These are phyloP conservation scores for Caenorhabditis sp. DNA, from an alignment of 2,888 invertebrate species.

Conservation along the genomic window DNA sequence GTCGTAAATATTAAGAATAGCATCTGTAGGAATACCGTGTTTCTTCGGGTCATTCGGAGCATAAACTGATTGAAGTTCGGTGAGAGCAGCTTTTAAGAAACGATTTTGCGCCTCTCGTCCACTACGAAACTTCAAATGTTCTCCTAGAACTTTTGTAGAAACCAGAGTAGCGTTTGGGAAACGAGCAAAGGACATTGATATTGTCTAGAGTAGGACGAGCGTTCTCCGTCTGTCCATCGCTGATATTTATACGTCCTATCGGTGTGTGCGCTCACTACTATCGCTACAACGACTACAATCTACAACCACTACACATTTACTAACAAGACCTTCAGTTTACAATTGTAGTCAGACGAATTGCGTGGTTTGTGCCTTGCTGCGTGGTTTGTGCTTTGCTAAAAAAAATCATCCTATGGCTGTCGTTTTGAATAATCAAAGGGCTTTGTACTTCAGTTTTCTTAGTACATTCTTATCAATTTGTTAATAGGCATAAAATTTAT, in stretches of 20 bases:
- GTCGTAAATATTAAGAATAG: slow-evolving; percentile 63
- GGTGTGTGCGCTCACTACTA: too few species aligned
- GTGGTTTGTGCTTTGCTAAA: too few species aligned
- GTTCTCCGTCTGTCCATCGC: background rate
- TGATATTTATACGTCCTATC: background rate
- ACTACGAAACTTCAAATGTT: slow-evolving; percentile 43
- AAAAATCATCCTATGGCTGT: too few species aligned
- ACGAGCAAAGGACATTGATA: background rate
- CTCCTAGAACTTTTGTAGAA: slow-evolving; percentile 39
- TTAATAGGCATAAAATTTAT: too few species aligned
- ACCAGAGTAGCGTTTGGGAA: background rate
- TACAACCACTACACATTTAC: too few species aligned
- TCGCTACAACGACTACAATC: too few species aligned
- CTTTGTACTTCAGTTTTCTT: too few species aligned
- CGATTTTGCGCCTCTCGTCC: slow-evolving; percentile 54
- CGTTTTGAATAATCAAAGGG: too few species aligned
- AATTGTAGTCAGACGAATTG: too few species aligned
- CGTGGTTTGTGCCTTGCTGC: too few species aligned
- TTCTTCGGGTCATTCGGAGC: slow-evolving; percentile 40
- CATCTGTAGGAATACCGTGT: slow-evolving; percentile 64
- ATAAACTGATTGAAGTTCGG: slow-evolving; percentile 55
- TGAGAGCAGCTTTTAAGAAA: slow-evolving; percentile 64
- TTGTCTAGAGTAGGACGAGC: background rate
- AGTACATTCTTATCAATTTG: background rate
- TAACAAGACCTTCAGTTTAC: too few species aligned